These are phyloP conservation scores for Coremacera marginata DNA, from an alignment of 2,888 invertebrate species.

Conservation along the genomic window DNA sequence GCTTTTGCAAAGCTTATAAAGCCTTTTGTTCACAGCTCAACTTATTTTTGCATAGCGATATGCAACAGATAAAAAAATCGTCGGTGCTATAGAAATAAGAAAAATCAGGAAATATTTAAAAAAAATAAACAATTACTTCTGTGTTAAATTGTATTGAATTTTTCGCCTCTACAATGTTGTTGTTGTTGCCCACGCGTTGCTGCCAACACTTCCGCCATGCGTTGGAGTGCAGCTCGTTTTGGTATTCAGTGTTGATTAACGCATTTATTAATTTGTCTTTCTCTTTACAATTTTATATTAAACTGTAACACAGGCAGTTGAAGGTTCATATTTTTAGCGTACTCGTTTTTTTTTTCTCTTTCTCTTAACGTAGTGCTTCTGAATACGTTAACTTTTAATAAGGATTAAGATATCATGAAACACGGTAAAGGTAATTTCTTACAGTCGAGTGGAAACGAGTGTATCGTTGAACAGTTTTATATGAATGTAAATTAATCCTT, in stretches of 20 bases:
- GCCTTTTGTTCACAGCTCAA: no score
- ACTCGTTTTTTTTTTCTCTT: not conserved
- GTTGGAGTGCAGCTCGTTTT: not conserved
- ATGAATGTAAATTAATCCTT: no score
- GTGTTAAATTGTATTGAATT: not conserved
- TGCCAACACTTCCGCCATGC: not conserved
- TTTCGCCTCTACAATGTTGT: not conserved
- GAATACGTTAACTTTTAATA: not conserved
- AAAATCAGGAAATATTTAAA: no score
- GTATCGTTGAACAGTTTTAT: no score
- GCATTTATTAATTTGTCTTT: not conserved
- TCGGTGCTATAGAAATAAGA: no score
- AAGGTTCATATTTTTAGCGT: not conserved
- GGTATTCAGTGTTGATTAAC: not conserved
- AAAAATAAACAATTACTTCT: not conserved
- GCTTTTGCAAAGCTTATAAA: no score
- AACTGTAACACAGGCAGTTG: not conserved
- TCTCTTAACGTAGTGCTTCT: not conserved
- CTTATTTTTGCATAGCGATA: no score
- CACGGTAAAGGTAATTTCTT: no score
- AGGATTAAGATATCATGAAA: not conserved
- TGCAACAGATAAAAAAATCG: no score
- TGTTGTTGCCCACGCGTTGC: conserved; percentile 12
- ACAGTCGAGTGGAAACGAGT: no score
- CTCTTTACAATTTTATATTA: no score